phyloP scores from a whole-genome alignment of 2,113 vertebrate species.

The Parus major region DNA sequence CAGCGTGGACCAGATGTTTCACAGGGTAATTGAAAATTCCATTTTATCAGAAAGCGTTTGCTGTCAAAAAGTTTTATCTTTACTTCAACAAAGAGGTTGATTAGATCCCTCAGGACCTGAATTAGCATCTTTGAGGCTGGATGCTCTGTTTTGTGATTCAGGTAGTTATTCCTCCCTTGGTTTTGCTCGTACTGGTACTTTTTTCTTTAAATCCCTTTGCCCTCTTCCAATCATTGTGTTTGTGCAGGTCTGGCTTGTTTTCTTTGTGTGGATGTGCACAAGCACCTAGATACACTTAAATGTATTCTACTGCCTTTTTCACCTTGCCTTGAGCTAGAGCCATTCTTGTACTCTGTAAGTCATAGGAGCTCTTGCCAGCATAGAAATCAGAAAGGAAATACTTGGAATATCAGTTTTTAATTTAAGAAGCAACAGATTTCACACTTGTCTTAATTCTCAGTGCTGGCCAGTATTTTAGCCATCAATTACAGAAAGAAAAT shows the following conservation, averaged over 20 bases:
- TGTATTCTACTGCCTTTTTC: conserved; percentile 8
- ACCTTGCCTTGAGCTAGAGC: conserved; percentile 9
- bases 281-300: background rate
- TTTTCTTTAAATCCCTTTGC: conserved; percentile 27
- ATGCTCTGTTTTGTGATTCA: conserved; percentile 77
- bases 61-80: conserved; percentile 84
- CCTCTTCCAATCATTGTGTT: conserved; percentile 19
- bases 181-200: conserved; percentile 56
- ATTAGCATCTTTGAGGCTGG: conserved; percentile 78
- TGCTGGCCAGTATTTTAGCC: background rate
- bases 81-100: conserved; percentile 81
- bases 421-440: background rate
- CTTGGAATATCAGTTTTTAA: conserved; percentile 17
- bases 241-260: conserved; percentile 51
- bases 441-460: background rate
- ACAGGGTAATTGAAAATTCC: conserved; percentile 80
- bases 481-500: background rate
- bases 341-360: background rate
- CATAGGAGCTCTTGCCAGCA: background rate
- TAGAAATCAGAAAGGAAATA: conserved; percentile 3
- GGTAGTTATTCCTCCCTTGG: conserved; percentile 66
- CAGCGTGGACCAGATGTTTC: conserved; percentile 73
- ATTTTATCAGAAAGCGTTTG: conserved; percentile 80
- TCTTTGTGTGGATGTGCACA: background rate
- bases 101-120: conserved; percentile 76